A percentile compares a stretch with the other conserved stretches of the same genome.
Conservation (phyloP, 2,888 invertebrate genomes). For the Cheiracanthium punctorium region DNA sequence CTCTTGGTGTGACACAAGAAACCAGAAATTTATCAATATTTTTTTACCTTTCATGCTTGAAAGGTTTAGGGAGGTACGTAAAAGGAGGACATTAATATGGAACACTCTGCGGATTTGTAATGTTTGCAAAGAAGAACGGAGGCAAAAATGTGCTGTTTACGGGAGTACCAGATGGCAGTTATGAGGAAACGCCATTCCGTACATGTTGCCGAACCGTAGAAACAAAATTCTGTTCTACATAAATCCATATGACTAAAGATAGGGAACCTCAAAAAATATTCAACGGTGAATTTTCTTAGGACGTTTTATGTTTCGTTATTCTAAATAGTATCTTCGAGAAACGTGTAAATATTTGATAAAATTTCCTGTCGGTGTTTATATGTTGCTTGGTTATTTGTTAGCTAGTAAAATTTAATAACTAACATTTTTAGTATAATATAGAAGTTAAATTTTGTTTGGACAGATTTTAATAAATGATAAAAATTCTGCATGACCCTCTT, state of each 20-base stretch:
- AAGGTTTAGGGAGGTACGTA: conserved; percentile 14
- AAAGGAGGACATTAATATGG: conserved; percentile 60
- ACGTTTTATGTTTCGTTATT: no score
- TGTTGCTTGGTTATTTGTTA: no score
- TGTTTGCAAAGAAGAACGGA: conserved; percentile 44
- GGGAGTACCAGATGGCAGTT: conserved; percentile 63
- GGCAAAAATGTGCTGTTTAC: conserved; percentile 48
- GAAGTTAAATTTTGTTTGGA: no score
- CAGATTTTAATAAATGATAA: no score
- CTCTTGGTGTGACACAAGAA: not conserved
- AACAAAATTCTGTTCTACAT: not conserved
- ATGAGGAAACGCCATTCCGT: conserved; percentile 48
- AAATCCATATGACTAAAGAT: not conserved
- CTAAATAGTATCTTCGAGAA: no score
- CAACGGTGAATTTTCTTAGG: not conserved
- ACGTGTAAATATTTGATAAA: no score
- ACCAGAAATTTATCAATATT: not conserved
- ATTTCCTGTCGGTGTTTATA: no score
- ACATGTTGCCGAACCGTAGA: not conserved
- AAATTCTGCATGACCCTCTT: no score
- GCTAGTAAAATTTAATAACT: no score
- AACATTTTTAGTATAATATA: no score
- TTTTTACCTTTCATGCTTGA: not conserved
- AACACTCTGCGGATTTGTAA: conserved; percentile 60
- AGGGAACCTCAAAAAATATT: not conserved